Percentiles rank a stretch among this genome's conserved stretches.
Evolutionary conservation across 2,888 invertebrate genomes (phyloP).

Genomic region (Pseudococcus jackbeardsleyi): DNA sequence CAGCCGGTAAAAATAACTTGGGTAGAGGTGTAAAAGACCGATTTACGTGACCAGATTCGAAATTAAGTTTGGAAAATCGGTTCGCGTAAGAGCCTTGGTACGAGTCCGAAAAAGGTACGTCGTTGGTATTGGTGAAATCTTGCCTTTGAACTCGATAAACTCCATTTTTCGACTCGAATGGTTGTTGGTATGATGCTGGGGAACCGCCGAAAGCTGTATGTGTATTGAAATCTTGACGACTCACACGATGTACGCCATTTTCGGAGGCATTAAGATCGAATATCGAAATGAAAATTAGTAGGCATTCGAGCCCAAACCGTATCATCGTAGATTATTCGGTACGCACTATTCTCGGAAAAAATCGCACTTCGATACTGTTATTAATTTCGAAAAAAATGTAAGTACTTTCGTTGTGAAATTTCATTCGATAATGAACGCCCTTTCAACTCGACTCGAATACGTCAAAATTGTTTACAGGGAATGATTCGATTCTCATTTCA

Average conservation of each 20-base stretch:
- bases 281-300: neutral
- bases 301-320: neutral
- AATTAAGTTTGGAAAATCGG: neutral
- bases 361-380: neutral
- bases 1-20: neutral
- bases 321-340: neutral
- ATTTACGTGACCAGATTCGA: neutral
- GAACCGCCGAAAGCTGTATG: neutral
- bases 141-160: slow-evolving; percentile 34
- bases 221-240: neutral
- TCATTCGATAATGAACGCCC: slow-evolving; percentile 22
- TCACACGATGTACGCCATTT: neutral
- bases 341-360: neutral
- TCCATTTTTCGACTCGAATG: neutral
- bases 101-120: neutral
- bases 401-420: neutral
- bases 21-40: neutral
- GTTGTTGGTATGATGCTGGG: neutral
- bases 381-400: neutral
- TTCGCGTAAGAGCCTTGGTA: neutral
- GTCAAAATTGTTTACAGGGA: slow-evolving; percentile 26
- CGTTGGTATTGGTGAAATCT: slow-evolving; percentile 11
- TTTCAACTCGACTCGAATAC: slow-evolving; percentile 16
- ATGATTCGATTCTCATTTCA: neutral
- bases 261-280: neutral